These are phyloP conservation scores for Rattus rattus DNA, from an alignment of 2,113 vertebrate species.

Conservation along the genomic window DNA sequence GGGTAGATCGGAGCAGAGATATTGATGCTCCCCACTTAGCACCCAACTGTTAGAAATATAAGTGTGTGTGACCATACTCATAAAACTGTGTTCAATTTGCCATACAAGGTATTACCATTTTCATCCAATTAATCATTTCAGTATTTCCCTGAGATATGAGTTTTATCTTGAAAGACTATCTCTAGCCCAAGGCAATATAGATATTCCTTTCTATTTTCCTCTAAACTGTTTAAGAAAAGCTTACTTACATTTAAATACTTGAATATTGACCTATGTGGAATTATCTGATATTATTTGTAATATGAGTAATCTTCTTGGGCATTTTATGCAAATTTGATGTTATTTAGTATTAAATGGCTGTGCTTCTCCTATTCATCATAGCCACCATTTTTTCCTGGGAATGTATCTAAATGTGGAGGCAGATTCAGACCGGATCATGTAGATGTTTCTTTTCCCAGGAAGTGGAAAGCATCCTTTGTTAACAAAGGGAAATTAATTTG, in stretches of 20 bases:
- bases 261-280: neutral
- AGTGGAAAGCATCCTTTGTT: neutral
- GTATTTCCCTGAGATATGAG: neutral
- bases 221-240: neutral
- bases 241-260: neutral
- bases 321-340: neutral
- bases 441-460: neutral
- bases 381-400: neutral
- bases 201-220: neutral
- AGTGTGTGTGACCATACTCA: neutral
- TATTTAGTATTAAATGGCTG: neutral
- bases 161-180: neutral
- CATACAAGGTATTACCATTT: neutral
- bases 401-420: neutral
- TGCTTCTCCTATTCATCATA: neutral
- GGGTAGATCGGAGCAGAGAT: too few relatives aligned
- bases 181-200: neutral
- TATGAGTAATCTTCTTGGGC: neutral
- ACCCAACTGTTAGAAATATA: neutral
- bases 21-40: neutral
- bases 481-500: neutral
- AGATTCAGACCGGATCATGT: neutral
- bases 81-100: neutral
- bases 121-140: neutral
- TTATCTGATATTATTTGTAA: neutral